Base-by-base conservation (phyloP, 2,797 vertebrate species). In the Taeniopygia guttata region DNA sequence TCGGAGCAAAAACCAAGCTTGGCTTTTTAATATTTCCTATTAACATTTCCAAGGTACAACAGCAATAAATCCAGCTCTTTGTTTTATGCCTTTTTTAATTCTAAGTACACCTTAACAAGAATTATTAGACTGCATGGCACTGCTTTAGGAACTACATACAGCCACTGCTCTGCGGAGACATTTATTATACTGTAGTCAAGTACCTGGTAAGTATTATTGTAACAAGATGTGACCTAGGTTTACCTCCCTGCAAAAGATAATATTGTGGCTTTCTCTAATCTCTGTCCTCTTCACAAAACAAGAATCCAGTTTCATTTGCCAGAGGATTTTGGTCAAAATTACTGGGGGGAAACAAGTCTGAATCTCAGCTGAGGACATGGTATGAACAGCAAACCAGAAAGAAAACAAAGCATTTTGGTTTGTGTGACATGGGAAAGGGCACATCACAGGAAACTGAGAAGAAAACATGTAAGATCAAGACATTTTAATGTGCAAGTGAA, bases 241-340 rank as follows among this genome's bases (percentile, higher is more conserved):
- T 96, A 91, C 66, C 63, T 73, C 26, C 43, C 73, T 62, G 15
- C 23, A 67, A 55, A 94, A 86, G 45, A 73, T 77, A 91, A 43
- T 63, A 73, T 13, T 70, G 45, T 78, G 38, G 45, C 56, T 59
- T 89, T 93, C 62, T 82, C 55, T 75, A 54, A 16, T 48, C 87
- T 92, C 63, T 20, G 45, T 67, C 62, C 83, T 90, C 79, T 69
- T 68, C 11, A 2, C 49, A 92, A 89, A 92, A 88, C 63, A 96
- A 90, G 80, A 85, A 84, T 49, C 43, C 82, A 81, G 48, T 49
- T 91, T 91, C 55, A 45, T 63, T 81, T 86, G 59, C 48, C 74
- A 86, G 62, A 85, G 55, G 66, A 93, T 96, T 93, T 91, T 93
- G 46, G 84, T 87, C 62, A 87, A 78, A 95, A 82, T 55, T 89